These are phyloP conservation scores for Apodemia mormo DNA, from an alignment of 2,888 invertebrate genomes.

Conservation along the genomic window DNA sequence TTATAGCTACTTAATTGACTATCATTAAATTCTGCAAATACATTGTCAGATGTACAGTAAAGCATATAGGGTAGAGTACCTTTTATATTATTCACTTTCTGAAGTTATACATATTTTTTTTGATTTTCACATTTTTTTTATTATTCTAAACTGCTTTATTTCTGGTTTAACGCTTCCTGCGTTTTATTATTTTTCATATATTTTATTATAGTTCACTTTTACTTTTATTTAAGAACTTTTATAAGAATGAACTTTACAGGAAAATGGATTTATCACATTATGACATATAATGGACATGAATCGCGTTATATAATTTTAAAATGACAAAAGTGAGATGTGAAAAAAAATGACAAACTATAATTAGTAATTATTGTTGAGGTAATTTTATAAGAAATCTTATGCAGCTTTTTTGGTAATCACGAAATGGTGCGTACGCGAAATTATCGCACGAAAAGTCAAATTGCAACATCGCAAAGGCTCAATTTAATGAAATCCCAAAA, in stretches of 20 bases:
- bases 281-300: neutral
- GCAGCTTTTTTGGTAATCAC: constrained; percentile 22
- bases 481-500: neutral
- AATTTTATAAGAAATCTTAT: constrained; percentile 32
- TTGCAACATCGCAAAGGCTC: neutral
- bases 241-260: neutral
- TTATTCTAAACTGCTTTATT: too few relatives aligned
- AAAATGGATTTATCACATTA: neutral
- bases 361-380: constrained; percentile 36
- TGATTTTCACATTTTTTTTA: too few relatives aligned
- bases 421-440: constrained; percentile 1
- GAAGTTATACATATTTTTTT: too few relatives aligned
- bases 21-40: too few relatives aligned
- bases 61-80: too few relatives aligned
- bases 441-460: constrained; percentile 2
- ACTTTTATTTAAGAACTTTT: too few relatives aligned
- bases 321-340: constrained; percentile 28
- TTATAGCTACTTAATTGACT: too few relatives aligned
- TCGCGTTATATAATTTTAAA: constrained; percentile 19
- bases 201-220: too few relatives aligned
- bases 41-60: too few relatives aligned
- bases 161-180: too few relatives aligned
- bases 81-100: too few relatives aligned
- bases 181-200: too few relatives aligned
- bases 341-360: constrained; percentile 32